Conservation (phyloP, 2,797 vertebrate species). For the Manis pentadactyla region DNA sequence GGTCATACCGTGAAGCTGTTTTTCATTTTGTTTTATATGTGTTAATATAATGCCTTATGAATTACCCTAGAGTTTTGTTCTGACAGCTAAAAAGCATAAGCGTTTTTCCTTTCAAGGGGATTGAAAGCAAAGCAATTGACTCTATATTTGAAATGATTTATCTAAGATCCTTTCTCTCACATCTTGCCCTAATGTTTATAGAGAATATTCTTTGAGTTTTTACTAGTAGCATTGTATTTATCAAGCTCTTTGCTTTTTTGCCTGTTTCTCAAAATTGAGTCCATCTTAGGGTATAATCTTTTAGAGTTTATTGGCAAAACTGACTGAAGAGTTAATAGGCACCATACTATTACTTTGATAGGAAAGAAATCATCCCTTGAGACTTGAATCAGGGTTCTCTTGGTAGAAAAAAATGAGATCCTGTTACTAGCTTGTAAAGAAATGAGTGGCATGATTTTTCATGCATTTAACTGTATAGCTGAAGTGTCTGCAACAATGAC, state of each 20-base stretch:
- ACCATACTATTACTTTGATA: constrained; percentile 58
- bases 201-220: constrained; percentile 78
- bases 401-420: not conserved
- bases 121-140: constrained; percentile 86
- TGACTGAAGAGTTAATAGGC: constrained; percentile 64
- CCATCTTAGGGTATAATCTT: constrained; percentile 65
- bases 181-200: constrained; percentile 79
- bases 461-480: not conserved
- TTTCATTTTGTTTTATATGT: constrained; percentile 89
- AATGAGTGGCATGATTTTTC: not conserved
- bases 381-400: constrained; percentile 7
- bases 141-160: constrained; percentile 86
- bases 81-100: constrained; percentile 90
- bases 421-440: not conserved
- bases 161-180: constrained; percentile 82
- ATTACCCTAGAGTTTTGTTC: constrained; percentile 86
- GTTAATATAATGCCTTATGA: constrained; percentile 90
- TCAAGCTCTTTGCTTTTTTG: constrained; percentile 64
- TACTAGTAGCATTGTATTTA: constrained; percentile 76
- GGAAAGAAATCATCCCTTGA: constrained; percentile 58
- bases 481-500: not conserved
- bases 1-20: constrained; percentile 87
- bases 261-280: constrained; percentile 74
- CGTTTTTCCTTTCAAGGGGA: constrained; percentile 86
- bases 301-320: constrained; percentile 65